These are phyloP conservation scores for Nephrocerus scutellatus DNA, from an alignment of 2,888 invertebrate genomes.

Conservation along the genomic window DNA sequence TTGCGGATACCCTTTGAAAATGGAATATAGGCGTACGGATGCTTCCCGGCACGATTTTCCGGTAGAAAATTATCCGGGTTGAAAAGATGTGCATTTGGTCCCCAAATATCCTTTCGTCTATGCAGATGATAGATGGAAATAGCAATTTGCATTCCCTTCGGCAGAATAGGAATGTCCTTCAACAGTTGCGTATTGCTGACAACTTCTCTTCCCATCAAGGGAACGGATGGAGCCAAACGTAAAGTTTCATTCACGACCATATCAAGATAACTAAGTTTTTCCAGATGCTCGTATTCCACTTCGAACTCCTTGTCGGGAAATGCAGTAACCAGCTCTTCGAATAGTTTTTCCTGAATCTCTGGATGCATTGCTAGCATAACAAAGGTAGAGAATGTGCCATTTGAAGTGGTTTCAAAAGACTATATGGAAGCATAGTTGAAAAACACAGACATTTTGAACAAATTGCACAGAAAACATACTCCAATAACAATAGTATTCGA, in stretches of 20 bases:
- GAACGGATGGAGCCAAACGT: conserved; percentile 26
- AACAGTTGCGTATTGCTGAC: conserved; percentile 18
- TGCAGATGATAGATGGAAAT: conserved; percentile 27
- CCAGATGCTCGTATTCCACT: conserved; percentile 21
- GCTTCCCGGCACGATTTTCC: conserved; percentile 21
- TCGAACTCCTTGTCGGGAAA: conserved; percentile 24
- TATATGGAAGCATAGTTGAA: conserved; percentile 3
- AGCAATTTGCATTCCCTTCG: conserved; percentile 20
- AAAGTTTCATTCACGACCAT: conserved; percentile 30
- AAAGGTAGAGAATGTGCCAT: conserved; percentile 17
- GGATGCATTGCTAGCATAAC: conserved; percentile 26
- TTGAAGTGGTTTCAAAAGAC: conserved; percentile 27
- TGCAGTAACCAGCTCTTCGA: conserved; percentile 19
- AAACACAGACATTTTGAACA: neutral
- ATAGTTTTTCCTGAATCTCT: conserved; percentile 22
- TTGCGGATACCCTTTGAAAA: conserved; percentile 31
- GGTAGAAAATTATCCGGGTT: conserved; percentile 29
- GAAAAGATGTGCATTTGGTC: conserved; percentile 25
- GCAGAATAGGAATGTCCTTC: conserved; percentile 22
- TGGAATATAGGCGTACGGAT: conserved; percentile 30
- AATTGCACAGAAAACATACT: conserved; percentile 17
- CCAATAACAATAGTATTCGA: conserved; percentile 24
- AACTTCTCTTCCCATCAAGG: conserved; percentile 25
- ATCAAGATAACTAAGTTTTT: conserved; percentile 28
- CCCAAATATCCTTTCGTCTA: conserved; percentile 27